Evolutionary conservation across 2,888 invertebrate species (phyloP), one percentile per base, ranked within the genome.

Genomic region (Aelia acuminata): DNA sequence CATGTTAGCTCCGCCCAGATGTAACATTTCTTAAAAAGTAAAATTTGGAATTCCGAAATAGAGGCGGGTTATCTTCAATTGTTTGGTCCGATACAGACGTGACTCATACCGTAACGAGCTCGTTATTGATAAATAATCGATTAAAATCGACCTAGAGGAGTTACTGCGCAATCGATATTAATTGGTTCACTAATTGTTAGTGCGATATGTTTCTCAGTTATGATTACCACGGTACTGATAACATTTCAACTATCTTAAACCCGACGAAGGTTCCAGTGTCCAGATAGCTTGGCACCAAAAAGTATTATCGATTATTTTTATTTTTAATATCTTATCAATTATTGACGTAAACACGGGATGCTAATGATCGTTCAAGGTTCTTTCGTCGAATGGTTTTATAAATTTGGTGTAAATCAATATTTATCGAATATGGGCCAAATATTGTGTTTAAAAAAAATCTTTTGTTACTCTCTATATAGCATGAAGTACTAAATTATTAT

Each of bases 121-220:
- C 15, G 5, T 7, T 26, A 35, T 18, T 20, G 63, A 70, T 70
- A 70, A 70, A 70, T 70, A 70, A 20, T 70, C 63, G 31, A 70
- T 31, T 35, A 5, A 1, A 70, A 70, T 70, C 63, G 63, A 70
- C 8, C 35, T 18, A 1, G 5, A 18, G 18, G 18, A 70, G 35
- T 70, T 70, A 70, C 63, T 35, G 18, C 63, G 63, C 63, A 70
- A 35, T 35, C 31, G 31, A 70, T 70, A 70, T 70, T 70, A 70
- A 70, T 70, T 70, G 35, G 63, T 15, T 0, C 13, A 7, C n/a
- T n/a, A n/a, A n/a, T 31, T 31, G 26, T 26, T 53, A 63, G 31
- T 2, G 63, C 31, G 63, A 70, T 70, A 70, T 31, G 3, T 35
- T 70, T 70, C 63, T 35, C 5, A 70, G 63, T 35, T 35, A 18